Evolutionary conservation across 2,113 vertebrate genomes (phyloP).

Genomic region (Laticauda laticaudata): DNA sequence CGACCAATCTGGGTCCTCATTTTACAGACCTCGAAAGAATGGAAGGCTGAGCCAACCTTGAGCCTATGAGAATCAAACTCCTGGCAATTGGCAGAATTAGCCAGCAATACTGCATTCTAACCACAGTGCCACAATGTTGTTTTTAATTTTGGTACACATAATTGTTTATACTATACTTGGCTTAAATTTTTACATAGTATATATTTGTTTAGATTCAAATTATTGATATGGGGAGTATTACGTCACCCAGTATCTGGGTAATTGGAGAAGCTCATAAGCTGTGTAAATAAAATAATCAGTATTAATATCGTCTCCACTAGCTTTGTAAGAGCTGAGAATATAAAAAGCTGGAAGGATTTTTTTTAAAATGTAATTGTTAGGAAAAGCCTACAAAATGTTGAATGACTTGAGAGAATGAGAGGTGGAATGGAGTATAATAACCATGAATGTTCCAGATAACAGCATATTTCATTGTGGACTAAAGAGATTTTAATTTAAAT

Average conservation of each 20-base stretch:
- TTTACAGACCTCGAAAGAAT: not conserved
- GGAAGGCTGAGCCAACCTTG: not conserved
- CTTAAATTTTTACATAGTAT: not conserved
- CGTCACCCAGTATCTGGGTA: not conserved
- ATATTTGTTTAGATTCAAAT: not conserved
- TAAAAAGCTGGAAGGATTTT: not conserved
- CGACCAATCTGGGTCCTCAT: not conserved
- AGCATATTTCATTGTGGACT: too few relatives aligned
- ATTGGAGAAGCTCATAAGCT: not conserved
- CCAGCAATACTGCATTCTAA: not conserved
- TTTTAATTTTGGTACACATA: not conserved
- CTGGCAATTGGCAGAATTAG: not conserved
- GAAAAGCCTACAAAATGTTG: not conserved
- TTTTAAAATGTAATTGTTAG: not conserved
- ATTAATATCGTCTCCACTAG: not conserved
- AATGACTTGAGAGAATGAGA: not conserved
- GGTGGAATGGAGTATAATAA: not conserved
- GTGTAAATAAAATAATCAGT: not conserved
- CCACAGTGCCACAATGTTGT: not conserved
- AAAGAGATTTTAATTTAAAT: not conserved
- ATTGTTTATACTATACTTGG: not conserved
- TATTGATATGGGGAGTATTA: not conserved
- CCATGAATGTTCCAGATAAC: not conserved
- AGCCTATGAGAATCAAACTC: not conserved
- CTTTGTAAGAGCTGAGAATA: not conserved